Percentiles rank a stretch among this genome's conserved stretches.
These are phyloP conservation scores for Rhinoptilus africanus DNA, from an alignment of 2,113 vertebrate species.

Conservation along the genomic window DNA sequence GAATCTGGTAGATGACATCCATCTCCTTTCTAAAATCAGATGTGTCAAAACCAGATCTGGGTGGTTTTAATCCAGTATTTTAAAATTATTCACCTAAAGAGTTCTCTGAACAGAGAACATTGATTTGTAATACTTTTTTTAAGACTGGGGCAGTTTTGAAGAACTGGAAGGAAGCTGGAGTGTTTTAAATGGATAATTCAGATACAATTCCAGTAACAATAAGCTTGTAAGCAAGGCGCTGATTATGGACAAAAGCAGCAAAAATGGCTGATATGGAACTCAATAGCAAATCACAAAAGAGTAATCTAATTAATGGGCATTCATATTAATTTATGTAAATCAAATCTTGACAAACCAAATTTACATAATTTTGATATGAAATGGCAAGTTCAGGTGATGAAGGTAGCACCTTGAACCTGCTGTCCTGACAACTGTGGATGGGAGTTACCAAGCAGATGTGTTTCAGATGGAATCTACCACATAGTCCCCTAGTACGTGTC, in stretches of 20 bases:
- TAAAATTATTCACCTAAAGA: neutral
- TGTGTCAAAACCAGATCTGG: neutral
- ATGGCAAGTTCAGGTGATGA: neutral
- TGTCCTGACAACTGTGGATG: neutral
- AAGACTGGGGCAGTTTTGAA: neutral
- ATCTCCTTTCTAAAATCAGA: neutral
- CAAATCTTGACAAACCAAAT: neutral
- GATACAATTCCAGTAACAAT: neutral
- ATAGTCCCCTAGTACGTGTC: neutral
- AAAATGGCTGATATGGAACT: neutral
- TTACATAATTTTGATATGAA: neutral
- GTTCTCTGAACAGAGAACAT: neutral
- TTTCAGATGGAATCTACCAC: neutral
- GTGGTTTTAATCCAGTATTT: neutral
- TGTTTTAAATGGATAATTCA: neutral
- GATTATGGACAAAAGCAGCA: neutral
- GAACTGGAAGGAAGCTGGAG: neutral
- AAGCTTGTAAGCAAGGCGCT: neutral
- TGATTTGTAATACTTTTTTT: neutral
- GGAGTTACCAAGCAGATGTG: neutral
- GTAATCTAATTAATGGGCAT: neutral
- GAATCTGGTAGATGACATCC: neutral
- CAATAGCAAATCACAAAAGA: neutral
- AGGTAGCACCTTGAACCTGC: neutral
- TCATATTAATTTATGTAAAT: neutral